Evolutionary conservation across 1,140 invertebrate genomes (phyloP), one percentile per base, ranked within the genome.

Genomic region (Aporrectodea caliginosa): DNA sequence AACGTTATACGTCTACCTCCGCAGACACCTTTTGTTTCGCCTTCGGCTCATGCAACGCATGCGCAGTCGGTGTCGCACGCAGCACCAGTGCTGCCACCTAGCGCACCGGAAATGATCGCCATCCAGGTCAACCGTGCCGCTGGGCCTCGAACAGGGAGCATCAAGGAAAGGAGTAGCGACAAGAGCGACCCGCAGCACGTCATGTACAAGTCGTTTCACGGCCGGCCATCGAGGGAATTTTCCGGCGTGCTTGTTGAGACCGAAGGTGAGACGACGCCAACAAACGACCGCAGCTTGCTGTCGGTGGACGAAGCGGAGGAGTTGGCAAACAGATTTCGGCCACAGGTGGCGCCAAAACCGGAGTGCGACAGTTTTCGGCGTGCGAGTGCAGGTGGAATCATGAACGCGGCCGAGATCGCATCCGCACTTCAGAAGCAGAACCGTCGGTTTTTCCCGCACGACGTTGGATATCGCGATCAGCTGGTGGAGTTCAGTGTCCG

Each of bases 141-240:
- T 22, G 22, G 22, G 6, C 22, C 43, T 22, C 6, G 43, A 22
- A 58, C 43, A 22, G 43, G 43, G 22, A 58, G 43, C 43, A 22
- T 58, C 6, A 58, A 58, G 22, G 43, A 58, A 58, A 58, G 43
- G 22, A 58, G 43, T 22, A 22, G 43, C 43, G 43, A 58, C 43
- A 58, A 58, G 43, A 58, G 43, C 43, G 43, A 58, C 43, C 6
- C 43, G 6, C 43, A 58, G 35, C 75, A n/a, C 16, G 34, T 68
- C 0, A 76, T 35, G 27, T 76, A 76, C 29, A 35, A 76, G 35
- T 76, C 75, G 34, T 76, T 76, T 58, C 75, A 76, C 35, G 75
- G 75, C 1, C 16, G 35, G 6, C 43, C 75, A 2, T 76, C 75
- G 14, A 34, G 31, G 35, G 75, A 76, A 12, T 76, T 76, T 27